phyloP scores from a whole-genome alignment of 2,888 invertebrate species.

The Stenolophus ochropezus region DNA sequence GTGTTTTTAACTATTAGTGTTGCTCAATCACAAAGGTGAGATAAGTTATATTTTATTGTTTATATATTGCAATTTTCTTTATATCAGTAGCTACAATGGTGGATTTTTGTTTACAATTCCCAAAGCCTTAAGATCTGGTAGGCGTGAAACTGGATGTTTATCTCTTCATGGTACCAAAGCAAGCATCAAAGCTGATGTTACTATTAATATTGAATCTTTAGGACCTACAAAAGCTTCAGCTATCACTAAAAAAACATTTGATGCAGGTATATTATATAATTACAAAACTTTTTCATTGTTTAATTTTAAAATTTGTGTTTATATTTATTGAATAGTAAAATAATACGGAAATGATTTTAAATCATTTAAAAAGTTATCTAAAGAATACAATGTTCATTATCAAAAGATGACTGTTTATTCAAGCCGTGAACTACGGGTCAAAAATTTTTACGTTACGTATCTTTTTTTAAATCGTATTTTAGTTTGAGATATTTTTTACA shows the following conservation, averaged over 20 bases:
- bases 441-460: conserved; percentile 49
- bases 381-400: background rate
- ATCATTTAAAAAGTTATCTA: background rate
- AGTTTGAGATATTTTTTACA: background rate
- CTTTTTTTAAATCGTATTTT: background rate
- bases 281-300: background rate
- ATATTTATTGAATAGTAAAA: background rate
- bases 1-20: conserved; percentile 6
- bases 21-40: background rate
- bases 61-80: background rate
- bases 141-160: conserved; percentile 70
- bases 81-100: conserved; percentile 4
- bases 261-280: conserved; percentile 66
- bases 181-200: conserved; percentile 67
- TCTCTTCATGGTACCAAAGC: conserved; percentile 67
- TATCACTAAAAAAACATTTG: conserved; percentile 66
- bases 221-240: background rate
- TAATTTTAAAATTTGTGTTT: background rate
- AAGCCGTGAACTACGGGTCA: conserved; percentile 51
- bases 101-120: conserved; percentile 70
- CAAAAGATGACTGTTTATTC: conserved; percentile 17
- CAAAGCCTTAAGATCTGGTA: conserved; percentile 68
- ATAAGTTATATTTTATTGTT: background rate
- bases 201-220: conserved; percentile 69
- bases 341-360: too few species aligned